Base-by-base conservation (phyloP, 2,888 invertebrate genomes). In the Cosmorhoe ocellata region DNA sequence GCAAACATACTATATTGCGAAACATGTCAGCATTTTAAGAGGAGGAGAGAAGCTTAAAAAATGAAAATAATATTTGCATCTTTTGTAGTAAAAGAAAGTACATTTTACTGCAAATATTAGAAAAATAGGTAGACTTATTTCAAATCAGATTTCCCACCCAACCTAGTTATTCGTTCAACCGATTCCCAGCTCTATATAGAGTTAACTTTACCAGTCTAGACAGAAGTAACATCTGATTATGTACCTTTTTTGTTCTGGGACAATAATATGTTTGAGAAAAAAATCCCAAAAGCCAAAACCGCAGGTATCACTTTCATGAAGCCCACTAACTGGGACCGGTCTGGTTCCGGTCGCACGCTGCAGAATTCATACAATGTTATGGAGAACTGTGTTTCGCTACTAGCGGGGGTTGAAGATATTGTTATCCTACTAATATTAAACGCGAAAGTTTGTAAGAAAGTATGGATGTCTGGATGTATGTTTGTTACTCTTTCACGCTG, bases 1-100 rank as follows among this genome's bases (percentile, higher is more conserved):
- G 67, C 75, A 72, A 72, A 69, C 67, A 67, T 69, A 81, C 87
- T 88, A 87, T 84, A 88, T n/a, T 82, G 83, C 87, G 88, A 83
- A 44, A 33, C 44, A 38, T 41, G 32, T 11, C 31, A 18, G 37
- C 26, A 12, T 33, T 37, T 43, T 14, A 32, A 32, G 31, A n/a
- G n/a, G n/a, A n/a, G n/a, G n/a, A n/a, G n/a, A n/a, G n/a, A n/a
- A n/a, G n/a, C n/a, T n/a, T 18, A 18, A 18, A 18, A 18, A 18
- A 18, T 18, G 18, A 18, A 18, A 18, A 5, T 18, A 5, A 3
- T 5, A 18, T 18, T 18, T 18, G 18, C 3, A 5, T 5, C 18
- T n/a, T n/a, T n/a, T n/a, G n/a, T n/a, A n/a, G n/a, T n/a, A n/a
- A n/a, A n/a, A n/a, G 18, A 18, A 18, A 18, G 3, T 10, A 11